Conservation (phyloP, 2,113 vertebrate genomes). For the Rhinichthys klamathensis region DNA sequence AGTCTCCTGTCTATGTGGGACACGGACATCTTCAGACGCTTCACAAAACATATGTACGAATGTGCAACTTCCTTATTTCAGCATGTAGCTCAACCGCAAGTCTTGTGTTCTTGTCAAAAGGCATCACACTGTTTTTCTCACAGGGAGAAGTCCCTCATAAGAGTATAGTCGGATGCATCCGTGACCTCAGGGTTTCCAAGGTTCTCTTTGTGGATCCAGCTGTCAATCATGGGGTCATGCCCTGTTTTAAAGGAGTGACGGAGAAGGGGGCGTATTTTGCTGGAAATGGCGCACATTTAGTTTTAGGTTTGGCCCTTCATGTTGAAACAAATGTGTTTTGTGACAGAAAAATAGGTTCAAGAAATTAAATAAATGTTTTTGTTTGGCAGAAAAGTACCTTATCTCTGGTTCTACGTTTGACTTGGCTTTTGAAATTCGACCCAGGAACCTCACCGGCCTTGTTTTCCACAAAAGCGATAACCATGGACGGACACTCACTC, state of each 20-base stretch:
- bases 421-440: slow-evolving; percentile 79
- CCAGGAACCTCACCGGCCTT: slow-evolving; percentile 76
- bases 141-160: slow-evolving; percentile 75
- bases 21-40: slow-evolving; percentile 56
- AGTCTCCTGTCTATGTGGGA: slow-evolving; percentile 76
- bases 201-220: slow-evolving; percentile 66
- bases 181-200: slow-evolving; percentile 80
- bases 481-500: slow-evolving; percentile 65
- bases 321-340: background rate
- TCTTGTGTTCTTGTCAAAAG: background rate
- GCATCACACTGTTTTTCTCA: slow-evolving; percentile 1
- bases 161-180: slow-evolving; percentile 82
- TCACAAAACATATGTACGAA: slow-evolving; percentile 52
- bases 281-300: slow-evolving; percentile 77
- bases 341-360: background rate
- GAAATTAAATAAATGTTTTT: background rate
- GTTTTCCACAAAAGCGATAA: slow-evolving; percentile 76
- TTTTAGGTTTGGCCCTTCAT: slow-evolving; percentile 72
- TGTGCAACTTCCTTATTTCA: background rate
- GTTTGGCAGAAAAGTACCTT: slow-evolving; percentile 71
- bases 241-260: slow-evolving; percentile 73
- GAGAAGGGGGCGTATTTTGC: slow-evolving; percentile 83
- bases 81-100: background rate
- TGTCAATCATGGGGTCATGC: slow-evolving; percentile 67
- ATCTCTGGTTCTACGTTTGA: slow-evolving; percentile 73